Conservation (phyloP, 2,888 invertebrate species). For the Euphydryas editha region DNA sequence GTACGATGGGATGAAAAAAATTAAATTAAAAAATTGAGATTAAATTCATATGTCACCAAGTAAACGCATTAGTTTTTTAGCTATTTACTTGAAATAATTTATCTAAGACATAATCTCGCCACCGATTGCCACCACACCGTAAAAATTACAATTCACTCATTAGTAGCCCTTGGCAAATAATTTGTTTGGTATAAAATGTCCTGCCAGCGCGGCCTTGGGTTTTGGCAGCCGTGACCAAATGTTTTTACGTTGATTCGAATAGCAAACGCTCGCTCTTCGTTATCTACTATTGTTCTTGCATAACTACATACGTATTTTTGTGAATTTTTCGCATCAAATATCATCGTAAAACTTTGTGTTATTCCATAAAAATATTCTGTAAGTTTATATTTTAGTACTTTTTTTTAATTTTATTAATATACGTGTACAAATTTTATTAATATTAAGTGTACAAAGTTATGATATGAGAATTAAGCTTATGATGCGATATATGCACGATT, state of each 20-base stretch:
- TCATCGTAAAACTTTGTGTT: constrained; percentile 21
- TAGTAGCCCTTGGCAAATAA: constrained; percentile 40
- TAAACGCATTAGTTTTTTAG: too few species aligned
- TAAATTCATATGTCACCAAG: too few species aligned
- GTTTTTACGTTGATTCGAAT: constrained; percentile 42
- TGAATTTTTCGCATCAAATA: constrained; percentile 33
- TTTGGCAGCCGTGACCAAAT: constrained; percentile 33
- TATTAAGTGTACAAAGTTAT: not conserved
- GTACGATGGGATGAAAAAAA: too few species aligned
- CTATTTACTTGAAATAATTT: not conserved
- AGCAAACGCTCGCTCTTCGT: constrained; percentile 42
- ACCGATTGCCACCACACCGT: not conserved
- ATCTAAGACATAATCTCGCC: not conserved
- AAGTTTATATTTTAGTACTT: not conserved
- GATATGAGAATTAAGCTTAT: too few species aligned
- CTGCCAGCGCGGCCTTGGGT: constrained; percentile 25
- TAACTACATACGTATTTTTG: constrained; percentile 41
- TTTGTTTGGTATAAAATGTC: constrained; percentile 40
- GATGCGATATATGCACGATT: too few species aligned
- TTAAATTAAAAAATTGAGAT: too few species aligned
- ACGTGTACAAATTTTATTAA: not conserved
- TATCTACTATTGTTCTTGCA: constrained; percentile 44
- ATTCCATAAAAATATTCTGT: not conserved
- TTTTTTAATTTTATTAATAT: not conserved
- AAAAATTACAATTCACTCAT: constrained; percentile 18